Base-by-base conservation (phyloP, 2,113 vertebrate species). In the Gallinago media region DNA sequence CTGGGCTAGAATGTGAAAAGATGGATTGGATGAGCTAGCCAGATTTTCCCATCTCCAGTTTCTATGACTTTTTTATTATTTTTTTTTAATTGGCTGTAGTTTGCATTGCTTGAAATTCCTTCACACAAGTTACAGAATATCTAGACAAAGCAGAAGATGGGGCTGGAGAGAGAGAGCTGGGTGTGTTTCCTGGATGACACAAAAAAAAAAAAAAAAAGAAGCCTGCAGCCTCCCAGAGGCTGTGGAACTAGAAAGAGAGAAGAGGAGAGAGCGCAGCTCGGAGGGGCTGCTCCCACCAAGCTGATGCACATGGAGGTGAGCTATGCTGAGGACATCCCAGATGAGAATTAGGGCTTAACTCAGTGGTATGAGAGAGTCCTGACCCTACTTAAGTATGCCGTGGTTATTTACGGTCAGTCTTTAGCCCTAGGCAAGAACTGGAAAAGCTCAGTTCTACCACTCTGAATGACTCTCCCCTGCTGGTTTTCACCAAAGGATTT, bases 221-320 rank as follows among this genome's bases (percentile, higher is more conserved):
- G 72, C 9, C 75, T 93, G 78, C 61, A 92, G 78, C 71, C 84
- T 94, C 38, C 54, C 85, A 91, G 75, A 96, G 74, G 86, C 96
- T 96, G 95, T 91, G 68, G 46, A 96, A 96, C 85, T 94, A 73
- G 90, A 96, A 95, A 88, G 72, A 93, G 79, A 72, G 72, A 88
- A 55, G 27, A 47, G 56, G 54, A 94, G 19, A 25, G 25, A 88
- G 71, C 16, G n/a, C 22, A 67, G 26, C 56, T 85, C 0, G 0
- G 11, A 87, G 81, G 23, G 15, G 15, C 66, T 94, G 71, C 29
- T 58, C 34, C 84, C 26, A 8, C 12, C 1, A 5, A 47, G 8
- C 22, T 83, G 49, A 78, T 66, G 44, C 22, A 12, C 42, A 20
- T 42, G 13, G 49, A 65, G 66, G 42, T 54, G 62, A 95, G 59